Evolutionary conservation across 2,113 vertebrate species (phyloP), one percentile per base, ranked within the genome.

Genomic region (Illadopsis cleaveri): DNA sequence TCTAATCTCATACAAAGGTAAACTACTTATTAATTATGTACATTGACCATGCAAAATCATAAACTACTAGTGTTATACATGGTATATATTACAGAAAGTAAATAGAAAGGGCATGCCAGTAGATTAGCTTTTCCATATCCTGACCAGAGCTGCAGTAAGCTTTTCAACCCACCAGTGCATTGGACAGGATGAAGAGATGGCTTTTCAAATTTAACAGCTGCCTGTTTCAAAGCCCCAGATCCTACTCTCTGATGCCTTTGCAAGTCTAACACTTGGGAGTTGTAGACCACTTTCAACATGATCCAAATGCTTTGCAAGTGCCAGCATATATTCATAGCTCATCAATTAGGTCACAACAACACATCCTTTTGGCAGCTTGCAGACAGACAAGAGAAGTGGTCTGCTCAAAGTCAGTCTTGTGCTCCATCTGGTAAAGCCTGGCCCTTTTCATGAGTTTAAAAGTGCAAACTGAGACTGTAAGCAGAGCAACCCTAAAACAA

Each of bases 81-180:
- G 82, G 77, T 90, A 68, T 92, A 76, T 82, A 81, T 94, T 89
- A 90, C 93, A 94, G 93, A 51, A 93, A 71, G 77, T 53, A 97
- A 86, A 83, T 9, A 80, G 79, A 91, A 35, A 58, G 61, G 64
- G 84, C 38, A 80, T 58, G 71, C 73, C 40, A 90, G 85, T 69
- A 85, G 90, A 92, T 94, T 28, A 97, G 73, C 70, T 76, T 75
- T 90, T 93, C 75, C 86, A 62, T 80, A 80, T 78, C 88, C 73
- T 93, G 94, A 98, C 88, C 97, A 97, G 97, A 98, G 96, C 21
- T 73, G 42, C 89, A 97, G 97, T 94, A 96, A 97, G 93, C 82
- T 97, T 96, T 88, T 96, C 68, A 96, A 84, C 88, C 93, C 86
- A 93, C 93, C 45, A 87, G 90, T 17, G 40, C 82, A 84, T 78